A percentile compares a stretch with the other conserved stretches of the same genome.
Evolutionary conservation across 2,888 invertebrate species (phyloP).

Genomic region (Cerastis leucographa): DNA sequence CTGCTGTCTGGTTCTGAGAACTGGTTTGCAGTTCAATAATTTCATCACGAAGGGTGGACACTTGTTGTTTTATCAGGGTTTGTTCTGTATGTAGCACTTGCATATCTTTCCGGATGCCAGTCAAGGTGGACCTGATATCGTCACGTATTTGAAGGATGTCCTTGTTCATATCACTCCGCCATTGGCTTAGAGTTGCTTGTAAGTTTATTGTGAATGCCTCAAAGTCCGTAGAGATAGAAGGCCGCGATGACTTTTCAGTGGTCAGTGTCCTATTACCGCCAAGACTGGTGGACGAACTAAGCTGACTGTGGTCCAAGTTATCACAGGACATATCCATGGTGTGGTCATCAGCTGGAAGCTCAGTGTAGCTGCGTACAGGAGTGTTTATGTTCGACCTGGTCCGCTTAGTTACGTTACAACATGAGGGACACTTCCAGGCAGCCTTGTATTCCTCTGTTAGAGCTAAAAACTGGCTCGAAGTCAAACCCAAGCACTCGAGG

Average conservation of each 20-base stretch:
- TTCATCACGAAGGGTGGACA: background rate
- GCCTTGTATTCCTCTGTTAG: background rate
- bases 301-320: background rate
- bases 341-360: background rate
- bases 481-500: background rate
- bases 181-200: background rate
- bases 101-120: background rate
- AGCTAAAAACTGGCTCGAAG: background rate
- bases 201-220: background rate
- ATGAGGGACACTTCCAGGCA: background rate
- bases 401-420: background rate
- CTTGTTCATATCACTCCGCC: conserved; percentile 1
- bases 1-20: background rate
- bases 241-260: background rate
- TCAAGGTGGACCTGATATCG: background rate
- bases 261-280: background rate
- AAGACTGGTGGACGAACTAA: background rate
- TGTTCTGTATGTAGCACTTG: background rate
- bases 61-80: background rate
- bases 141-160: background rate
- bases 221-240: background rate
- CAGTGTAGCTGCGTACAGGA: too few species aligned
- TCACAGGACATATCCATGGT: conserved; percentile 1
- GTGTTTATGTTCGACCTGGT: too few species aligned
- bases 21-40: background rate